These are phyloP conservation scores for Cotesia chilonis DNA, from an alignment of 1,140 invertebrate species.

Conservation along the genomic window DNA sequence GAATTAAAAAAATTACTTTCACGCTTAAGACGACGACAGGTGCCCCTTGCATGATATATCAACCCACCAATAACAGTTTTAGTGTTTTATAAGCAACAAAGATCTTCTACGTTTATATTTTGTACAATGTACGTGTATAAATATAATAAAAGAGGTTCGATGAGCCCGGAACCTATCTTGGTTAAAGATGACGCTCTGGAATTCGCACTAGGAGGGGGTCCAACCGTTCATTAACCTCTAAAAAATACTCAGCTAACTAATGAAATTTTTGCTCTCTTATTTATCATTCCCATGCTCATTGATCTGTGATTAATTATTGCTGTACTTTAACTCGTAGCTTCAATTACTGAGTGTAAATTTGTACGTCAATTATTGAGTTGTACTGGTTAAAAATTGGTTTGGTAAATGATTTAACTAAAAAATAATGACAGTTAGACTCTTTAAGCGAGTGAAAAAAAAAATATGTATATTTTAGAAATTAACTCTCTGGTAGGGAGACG, in stretches of 20 bases:
- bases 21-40: neutral
- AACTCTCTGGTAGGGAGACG: too few relatives aligned
- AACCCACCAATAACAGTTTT: neutral
- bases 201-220: slow-evolving; percentile 13
- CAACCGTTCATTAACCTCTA: slow-evolving; percentile 6
- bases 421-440: too few relatives aligned
- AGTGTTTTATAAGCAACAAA: neutral
- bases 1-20: slow-evolving; percentile 6
- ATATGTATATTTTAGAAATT: too few relatives aligned
- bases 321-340: neutral
- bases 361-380: too few relatives aligned
- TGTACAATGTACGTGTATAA: too few relatives aligned
- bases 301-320: neutral
- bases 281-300: neutral
- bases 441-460: too few relatives aligned
- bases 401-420: too few relatives aligned
- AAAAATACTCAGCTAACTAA: slow-evolving; percentile 16
- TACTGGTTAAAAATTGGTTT: too few relatives aligned
- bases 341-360: too few relatives aligned
- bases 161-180: slow-evolving; percentile 7
- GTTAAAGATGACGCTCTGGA: slow-evolving; percentile 13
- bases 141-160: neutral
- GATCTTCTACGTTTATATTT: neutral
- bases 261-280: neutral
- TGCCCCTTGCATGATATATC: neutral